A percentile compares a stretch with the other conserved stretches of the same genome.
These are phyloP conservation scores for Epizoanthus ramosus DNA, from an alignment of 92 coral and sea anemone genomes.

Conservation along the genomic window DNA sequence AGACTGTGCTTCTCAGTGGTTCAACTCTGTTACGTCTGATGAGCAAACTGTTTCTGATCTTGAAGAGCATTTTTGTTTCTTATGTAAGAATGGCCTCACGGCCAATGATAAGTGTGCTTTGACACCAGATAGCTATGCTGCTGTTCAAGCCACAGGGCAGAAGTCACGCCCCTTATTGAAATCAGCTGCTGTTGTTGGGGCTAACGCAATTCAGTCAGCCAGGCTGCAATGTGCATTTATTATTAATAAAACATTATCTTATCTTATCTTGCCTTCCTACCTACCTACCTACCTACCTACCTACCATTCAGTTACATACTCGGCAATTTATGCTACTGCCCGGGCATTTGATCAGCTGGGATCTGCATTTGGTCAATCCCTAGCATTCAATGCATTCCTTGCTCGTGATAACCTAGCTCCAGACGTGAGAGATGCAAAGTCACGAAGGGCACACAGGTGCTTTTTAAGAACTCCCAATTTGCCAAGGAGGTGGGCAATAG, in stretches of 20 bases:
- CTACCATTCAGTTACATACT: background rate
- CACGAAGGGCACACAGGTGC: constrained; percentile 35
- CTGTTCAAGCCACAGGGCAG: constrained; percentile 1
- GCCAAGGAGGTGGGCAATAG: constrained; percentile 34
- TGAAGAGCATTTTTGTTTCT: constrained; percentile 21
- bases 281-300: no score
- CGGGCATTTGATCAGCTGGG: background rate
- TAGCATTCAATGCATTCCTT: constrained; percentile 20
- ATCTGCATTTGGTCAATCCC: background rate
- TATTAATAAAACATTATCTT: no score
- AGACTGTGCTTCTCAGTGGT: background rate
- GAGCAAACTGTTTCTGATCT: constrained; percentile 3
- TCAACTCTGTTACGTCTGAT: background rate
- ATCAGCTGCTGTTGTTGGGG: no score
- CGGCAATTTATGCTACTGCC: constrained; percentile 21
- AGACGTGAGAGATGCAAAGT: background rate
- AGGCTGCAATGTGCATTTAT: no score
- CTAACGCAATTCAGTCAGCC: no score
- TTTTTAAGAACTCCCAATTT: constrained; percentile 18
- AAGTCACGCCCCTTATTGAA: no score
- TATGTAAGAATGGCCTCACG: constrained; percentile 16
- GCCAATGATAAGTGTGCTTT: constrained; percentile 15
- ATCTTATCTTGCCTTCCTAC: no score
- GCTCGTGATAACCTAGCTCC: background rate
- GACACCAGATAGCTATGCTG: background rate